Evolutionary conservation across 2,113 vertebrate genomes (phyloP).

Genomic region (Nesoenas mayeri): DNA sequence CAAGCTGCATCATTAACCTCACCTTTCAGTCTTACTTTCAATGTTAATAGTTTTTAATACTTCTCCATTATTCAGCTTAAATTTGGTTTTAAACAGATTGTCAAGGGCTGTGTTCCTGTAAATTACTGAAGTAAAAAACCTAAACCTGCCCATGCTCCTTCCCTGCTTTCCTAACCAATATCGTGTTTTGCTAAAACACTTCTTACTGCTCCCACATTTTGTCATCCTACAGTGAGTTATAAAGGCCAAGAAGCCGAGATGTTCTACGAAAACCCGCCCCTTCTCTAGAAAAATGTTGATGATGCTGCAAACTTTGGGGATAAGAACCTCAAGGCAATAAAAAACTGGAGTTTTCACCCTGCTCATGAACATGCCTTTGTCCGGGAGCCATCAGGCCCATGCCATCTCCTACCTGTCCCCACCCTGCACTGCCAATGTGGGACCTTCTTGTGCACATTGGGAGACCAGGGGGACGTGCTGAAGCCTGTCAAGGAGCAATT

Average conservation of each 20-base stretch:
- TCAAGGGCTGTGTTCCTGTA: background rate
- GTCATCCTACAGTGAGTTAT: background rate
- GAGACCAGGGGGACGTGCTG: background rate
- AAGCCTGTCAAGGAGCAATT: background rate
- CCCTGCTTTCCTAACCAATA: background rate
- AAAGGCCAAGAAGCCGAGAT: background rate
- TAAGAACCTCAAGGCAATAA: background rate
- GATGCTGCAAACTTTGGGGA: background rate
- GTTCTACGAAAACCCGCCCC: background rate
- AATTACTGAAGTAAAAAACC: background rate
- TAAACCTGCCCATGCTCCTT: background rate
- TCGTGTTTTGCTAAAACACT: background rate
- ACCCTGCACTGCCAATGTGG: background rate
- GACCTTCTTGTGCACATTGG: background rate
- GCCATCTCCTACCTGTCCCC: accelerated
- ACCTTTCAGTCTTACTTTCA: background rate
- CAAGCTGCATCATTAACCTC: background rate
- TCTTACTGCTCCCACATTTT: background rate
- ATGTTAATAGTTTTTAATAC: background rate
- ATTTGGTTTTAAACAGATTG: background rate
- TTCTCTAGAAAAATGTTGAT: background rate
- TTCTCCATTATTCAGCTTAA: background rate
- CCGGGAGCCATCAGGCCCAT: background rate
- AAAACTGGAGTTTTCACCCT: background rate
- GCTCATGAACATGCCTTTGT: background rate